Conservation (phyloP, 2,888 invertebrate species). For the Epinotia ramella region DNA sequence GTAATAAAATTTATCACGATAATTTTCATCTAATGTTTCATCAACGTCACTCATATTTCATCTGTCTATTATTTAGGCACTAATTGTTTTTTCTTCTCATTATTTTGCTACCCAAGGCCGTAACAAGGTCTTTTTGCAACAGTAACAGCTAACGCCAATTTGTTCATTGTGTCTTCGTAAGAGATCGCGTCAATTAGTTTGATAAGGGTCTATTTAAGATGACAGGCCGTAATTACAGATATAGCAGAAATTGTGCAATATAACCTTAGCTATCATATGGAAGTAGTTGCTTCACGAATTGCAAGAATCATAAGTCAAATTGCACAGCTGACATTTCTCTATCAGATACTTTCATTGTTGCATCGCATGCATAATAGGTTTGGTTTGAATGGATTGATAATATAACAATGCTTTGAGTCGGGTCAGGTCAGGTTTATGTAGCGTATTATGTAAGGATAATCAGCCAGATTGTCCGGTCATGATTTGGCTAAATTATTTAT, state of each 20-base stretch:
- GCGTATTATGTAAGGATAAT: constrained; percentile 33
- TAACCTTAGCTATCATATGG: constrained; percentile 21
- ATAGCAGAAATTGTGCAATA: constrained; percentile 26
- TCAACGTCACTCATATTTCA: constrained; percentile 17
- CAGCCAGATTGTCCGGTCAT: constrained; percentile 24
- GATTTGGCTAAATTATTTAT: constrained; percentile 22
- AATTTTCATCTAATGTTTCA: constrained; percentile 1
- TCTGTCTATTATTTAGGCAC: constrained; percentile 24
- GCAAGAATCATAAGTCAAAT: constrained; percentile 33
- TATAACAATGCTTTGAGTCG: constrained; percentile 34
- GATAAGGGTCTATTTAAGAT: constrained; percentile 32
- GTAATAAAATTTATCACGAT: constrained; percentile 18
- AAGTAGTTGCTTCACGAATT: constrained; percentile 39
- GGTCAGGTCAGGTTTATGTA: constrained; percentile 27
- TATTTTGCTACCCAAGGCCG: constrained; percentile 19
- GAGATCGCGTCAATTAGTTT: constrained; percentile 32
- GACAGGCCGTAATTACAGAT: constrained; percentile 29
- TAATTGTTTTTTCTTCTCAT: constrained; percentile 18
- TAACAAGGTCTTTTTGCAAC: constrained; percentile 26
- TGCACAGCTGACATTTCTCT: constrained; percentile 43
- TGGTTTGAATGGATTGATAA: constrained; percentile 37
- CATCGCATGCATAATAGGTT: constrained; percentile 33
- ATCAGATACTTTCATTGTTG: constrained; percentile 39
- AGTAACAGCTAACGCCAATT: constrained; percentile 23
- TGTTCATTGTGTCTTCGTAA: constrained; percentile 26